Evolutionary conservation across 2,888 invertebrate species (phyloP).

Genomic region (Calliphora vomitoria): DNA sequence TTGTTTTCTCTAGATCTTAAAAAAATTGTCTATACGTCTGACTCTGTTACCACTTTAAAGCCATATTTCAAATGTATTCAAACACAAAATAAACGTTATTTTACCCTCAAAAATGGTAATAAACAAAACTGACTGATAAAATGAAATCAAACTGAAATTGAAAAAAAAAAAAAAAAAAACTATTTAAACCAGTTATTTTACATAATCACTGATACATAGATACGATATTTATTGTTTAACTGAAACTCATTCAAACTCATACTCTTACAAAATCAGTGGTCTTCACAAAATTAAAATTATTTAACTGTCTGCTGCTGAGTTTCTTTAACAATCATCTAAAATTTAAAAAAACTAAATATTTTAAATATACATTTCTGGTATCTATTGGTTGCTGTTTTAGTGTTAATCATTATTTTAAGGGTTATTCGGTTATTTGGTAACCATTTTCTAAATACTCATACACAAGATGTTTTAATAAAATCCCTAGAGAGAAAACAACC

Average conservation of each 20-base stretch:
- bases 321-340: conserved; percentile 32
- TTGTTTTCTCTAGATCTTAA: background rate
- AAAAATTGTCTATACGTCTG: background rate
- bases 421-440: background rate
- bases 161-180: background rate
- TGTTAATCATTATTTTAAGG: background rate
- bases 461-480: too few relatives aligned
- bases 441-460: background rate
- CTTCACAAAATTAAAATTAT: background rate
- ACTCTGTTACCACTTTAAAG: background rate
- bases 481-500: too few relatives aligned
- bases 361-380: background rate
- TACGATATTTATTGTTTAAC: conserved; percentile 22
- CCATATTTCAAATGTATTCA: background rate
- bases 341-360: background rate
- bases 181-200: conserved; percentile 51
- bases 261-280: background rate
- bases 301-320: background rate
- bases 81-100: conserved; percentile 38
- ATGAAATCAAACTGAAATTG: background rate
- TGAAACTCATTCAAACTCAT: background rate
- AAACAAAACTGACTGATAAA: conserved; percentile 19
- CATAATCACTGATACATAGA: conserved; percentile 28
- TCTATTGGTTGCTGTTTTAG: background rate
- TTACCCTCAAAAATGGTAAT: background rate